Base-by-base conservation (phyloP, 2,797 vertebrate species). In the Enteromius mattozi region DNA sequence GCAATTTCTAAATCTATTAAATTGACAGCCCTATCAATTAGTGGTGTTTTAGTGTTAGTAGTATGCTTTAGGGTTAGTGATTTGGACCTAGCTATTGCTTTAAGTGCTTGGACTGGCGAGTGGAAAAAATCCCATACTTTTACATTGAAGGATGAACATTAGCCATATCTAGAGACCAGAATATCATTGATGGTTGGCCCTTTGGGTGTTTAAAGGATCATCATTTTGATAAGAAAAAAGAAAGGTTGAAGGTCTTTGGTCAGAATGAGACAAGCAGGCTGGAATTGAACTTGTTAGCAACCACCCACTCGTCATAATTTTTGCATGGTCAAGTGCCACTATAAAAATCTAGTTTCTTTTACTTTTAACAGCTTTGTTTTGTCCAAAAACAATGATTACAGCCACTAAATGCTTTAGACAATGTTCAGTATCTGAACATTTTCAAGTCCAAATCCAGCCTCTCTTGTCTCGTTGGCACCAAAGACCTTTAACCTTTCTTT, bases 401-500 rank as follows among this genome's bases (percentile, higher is more conserved):
- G 49, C 21, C 47, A 12, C 35, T 49, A n/a, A 54, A 24, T 80
- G n/a, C 9, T 72, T 72, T n/a, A 27, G 35, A 77, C 61, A 24
- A 40, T 33, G 17, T 72, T 72, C 69, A 61, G 27, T 81, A n/a
- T 72, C 51, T n/a, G 4, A 49, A 47, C 40, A 9, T 65, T 33
- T 68, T 8, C 42, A 30, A 82, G 40, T 78, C 42, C 42, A 81
- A 72, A 40, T 70, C 33, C 47, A 40, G 40, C 33, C 7, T 78
- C 21, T 61, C 12, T 24, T 14, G 47, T n/a, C 65, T 81, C 30
- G 9, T 71, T 80, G 37, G 47, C n/a, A 30, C 45, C 5, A 12
- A 19, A 72, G 69, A 72, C 49, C 78, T 71, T 83, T 71, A 66
- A 63, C 70, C 65, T 42, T 56, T 51, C 68, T 86, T 85, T 78